These are phyloP conservation scores for Recurvirostra avosetta DNA, from an alignment of 2,113 vertebrate species.

Conservation along the genomic window DNA sequence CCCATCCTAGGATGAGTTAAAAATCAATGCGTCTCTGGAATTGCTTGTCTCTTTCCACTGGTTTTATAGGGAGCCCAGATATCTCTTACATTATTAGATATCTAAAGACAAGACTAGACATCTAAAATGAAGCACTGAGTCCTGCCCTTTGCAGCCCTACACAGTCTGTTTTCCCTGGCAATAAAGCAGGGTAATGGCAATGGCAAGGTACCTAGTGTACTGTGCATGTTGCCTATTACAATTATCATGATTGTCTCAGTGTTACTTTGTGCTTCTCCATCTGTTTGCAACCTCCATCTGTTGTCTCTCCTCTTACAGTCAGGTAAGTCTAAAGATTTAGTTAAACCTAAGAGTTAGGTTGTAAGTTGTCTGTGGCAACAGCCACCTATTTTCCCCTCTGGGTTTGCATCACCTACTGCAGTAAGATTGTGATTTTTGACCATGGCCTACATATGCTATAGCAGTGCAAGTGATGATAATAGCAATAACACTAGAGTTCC, in stretches of 20 bases:
- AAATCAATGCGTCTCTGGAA: not conserved
- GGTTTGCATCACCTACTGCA: not conserved
- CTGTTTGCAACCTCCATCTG: slow-evolving; percentile 30
- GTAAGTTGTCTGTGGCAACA: not conserved
- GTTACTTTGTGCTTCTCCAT: slow-evolving; percentile 36
- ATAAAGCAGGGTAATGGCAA: not conserved
- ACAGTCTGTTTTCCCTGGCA: not conserved
- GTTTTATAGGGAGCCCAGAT: not conserved
- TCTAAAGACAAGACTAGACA: not conserved
- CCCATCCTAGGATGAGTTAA: not conserved
- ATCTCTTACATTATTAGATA: not conserved
- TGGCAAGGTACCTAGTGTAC: not conserved
- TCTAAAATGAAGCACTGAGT: not conserved
- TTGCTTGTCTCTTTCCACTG: not conserved
- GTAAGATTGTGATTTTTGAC: not conserved
- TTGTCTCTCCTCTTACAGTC: not conserved
- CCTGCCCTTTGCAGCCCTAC: not conserved
- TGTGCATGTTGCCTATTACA: slow-evolving; percentile 9
- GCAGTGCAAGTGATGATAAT: not conserved
- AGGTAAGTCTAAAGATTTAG: slow-evolving; percentile 1
- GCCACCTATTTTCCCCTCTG: not conserved
- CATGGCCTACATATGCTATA: not conserved
- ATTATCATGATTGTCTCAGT: not conserved
- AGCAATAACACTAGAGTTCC: not conserved
- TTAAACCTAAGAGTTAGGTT: not conserved